Evolutionary conservation across 2,113 vertebrate species (phyloP).

Genomic region (Callaeas wilsoni): DNA sequence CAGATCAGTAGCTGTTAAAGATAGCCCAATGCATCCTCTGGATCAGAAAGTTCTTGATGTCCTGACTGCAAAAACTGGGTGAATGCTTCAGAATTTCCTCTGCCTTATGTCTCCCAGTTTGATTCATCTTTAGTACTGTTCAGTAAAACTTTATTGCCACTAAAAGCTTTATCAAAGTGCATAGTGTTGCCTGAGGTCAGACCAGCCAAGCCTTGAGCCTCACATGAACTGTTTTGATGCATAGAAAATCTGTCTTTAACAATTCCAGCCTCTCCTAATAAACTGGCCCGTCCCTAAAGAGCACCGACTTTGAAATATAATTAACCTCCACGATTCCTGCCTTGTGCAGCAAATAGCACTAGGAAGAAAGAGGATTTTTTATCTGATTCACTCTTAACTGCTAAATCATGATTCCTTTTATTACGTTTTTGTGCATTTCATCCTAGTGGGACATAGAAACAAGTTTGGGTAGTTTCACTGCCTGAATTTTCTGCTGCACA

Average conservation of each 20-base stretch:
- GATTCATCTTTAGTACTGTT: conserved; percentile 25
- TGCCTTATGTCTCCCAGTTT: conserved; percentile 14
- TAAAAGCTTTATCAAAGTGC: conserved; percentile 50
- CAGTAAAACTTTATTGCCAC: conserved; percentile 46
- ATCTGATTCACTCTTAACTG: not conserved
- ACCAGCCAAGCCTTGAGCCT: conserved; percentile 11
- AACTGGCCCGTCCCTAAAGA: conserved; percentile 33
- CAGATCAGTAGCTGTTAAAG: not conserved
- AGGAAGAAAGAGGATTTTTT: not conserved
- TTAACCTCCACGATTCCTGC: not conserved
- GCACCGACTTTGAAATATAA: conserved; percentile 7
- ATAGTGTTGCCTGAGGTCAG: conserved; percentile 32
- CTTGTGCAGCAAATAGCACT: not conserved
- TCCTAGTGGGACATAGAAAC: not conserved
- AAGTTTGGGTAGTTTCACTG: not conserved
- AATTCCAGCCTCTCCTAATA: conserved; percentile 33
- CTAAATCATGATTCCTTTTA: conserved; percentile 11
- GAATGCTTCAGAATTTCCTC: not conserved
- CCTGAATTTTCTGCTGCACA: not conserved
- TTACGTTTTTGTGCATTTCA: not conserved
- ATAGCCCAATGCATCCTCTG: not conserved
- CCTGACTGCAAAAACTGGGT: not conserved
- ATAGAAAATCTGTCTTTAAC: conserved; percentile 40
- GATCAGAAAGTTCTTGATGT: not conserved
- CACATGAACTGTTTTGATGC: conserved; percentile 20